phyloP scores from a whole-genome alignment of 2,113 vertebrate genomes.

The Thryonomys swinderianus region DNA sequence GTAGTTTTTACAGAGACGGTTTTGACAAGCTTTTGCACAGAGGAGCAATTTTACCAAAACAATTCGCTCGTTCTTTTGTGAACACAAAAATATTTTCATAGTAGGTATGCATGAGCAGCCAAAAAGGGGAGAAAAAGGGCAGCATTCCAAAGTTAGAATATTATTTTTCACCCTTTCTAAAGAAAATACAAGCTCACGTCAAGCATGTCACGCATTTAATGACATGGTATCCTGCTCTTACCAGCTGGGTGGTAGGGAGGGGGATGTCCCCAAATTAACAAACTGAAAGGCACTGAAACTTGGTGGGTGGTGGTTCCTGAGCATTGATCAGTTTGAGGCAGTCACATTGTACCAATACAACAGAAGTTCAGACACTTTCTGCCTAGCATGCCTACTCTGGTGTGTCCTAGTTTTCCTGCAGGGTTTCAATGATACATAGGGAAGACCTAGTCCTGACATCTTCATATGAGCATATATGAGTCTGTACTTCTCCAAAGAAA shows the following conservation, averaged over 20 bases:
- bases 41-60: background rate
- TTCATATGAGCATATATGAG: background rate
- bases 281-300: background rate
- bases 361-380: background rate
- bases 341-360: background rate
- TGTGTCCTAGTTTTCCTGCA: background rate
- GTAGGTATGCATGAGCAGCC: background rate
- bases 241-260: no score
- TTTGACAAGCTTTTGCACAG: background rate
- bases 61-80: background rate
- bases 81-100: constrained; percentile 32
- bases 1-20: background rate
- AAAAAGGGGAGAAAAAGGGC: background rate
- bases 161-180: constrained; percentile 17
- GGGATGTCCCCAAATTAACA: background rate
- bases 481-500: constrained; percentile 17
- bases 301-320: background rate
- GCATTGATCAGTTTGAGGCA: background rate
- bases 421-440: background rate
- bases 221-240: background rate
- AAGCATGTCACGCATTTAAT: background rate
- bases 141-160: background rate
- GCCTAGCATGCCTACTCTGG: background rate
- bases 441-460: background rate
- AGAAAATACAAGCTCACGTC: constrained; percentile 1